Percentiles rank a stretch among this genome's conserved stretches.
phyloP scores from a whole-genome alignment of 2,797 vertebrate species.

The Streptopelia turtur region DNA sequence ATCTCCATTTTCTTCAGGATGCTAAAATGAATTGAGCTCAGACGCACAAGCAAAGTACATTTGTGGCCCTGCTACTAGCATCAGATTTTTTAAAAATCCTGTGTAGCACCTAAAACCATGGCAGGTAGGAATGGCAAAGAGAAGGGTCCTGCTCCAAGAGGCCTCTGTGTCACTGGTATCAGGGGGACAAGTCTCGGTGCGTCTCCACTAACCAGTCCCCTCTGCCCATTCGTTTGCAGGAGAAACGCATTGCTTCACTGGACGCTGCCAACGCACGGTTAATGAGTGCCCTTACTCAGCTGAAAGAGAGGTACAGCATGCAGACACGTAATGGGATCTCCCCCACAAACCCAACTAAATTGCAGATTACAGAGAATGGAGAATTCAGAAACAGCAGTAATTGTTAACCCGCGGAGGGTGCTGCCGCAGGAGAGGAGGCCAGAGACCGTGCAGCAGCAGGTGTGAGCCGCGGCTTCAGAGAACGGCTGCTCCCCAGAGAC shows the following conservation, averaged over 20 bases:
- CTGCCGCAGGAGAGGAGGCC: constrained; percentile 71
- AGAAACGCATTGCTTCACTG: constrained; percentile 96
- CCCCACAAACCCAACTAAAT: constrained; percentile 97
- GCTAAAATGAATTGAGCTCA: not conserved
- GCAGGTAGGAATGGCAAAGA: not conserved
- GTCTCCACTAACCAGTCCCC: not conserved
- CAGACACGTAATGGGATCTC: constrained; percentile 98
- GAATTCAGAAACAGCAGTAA: constrained; percentile 99
- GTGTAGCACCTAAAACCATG: fast-evolving
- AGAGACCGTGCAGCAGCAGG: constrained; percentile 63
- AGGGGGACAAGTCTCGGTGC: fast-evolving
- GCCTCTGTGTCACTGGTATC: not conserved
- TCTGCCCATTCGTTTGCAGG: constrained; percentile 77
- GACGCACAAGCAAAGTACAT: not conserved
- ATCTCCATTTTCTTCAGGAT: not conserved
- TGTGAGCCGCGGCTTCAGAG: constrained; percentile 61
- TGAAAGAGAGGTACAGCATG: constrained; percentile 99
- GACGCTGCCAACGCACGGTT: constrained; percentile 95
- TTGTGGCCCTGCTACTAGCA: not conserved
- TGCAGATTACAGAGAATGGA: constrained; percentile 98
- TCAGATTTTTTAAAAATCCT: fast-evolving
- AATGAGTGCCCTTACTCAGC: constrained; percentile 97
- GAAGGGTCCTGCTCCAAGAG: not conserved
- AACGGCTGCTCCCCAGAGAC: constrained; percentile 60
- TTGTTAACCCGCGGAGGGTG: constrained; percentile 83